Evolutionary conservation across 2,113 vertebrate genomes (phyloP), one percentile per base, ranked within the genome.

Genomic region (Malurus elegans): DNA sequence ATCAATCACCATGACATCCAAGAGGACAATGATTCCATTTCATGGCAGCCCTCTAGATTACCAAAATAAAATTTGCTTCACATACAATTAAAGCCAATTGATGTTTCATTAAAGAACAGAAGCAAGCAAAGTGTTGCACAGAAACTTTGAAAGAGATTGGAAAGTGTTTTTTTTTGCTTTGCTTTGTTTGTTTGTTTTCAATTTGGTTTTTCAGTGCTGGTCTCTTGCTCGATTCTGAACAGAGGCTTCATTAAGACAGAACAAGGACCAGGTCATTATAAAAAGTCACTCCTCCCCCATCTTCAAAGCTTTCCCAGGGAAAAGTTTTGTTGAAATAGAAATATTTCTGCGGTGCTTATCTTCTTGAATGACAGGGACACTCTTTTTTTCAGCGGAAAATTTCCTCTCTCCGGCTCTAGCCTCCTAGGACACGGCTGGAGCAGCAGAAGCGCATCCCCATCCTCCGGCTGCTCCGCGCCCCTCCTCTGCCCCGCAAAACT

Each of bases 381-480:
- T 3, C 38, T 58, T 29, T 8, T 8, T 7, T 19, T 72, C 6
- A 45, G 88, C 34, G 17, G 42, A 21, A 17, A 32, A 7, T 18
- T 11, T 31, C 10, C 7, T 8, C 28, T 40, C 48, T 45, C 17
- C 19, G 8, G n/a, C 8, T 36, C 17, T 4, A 31, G 28, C 4
- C 34, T 34, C 53, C 20, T 6, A 5, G 2, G 14, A 18, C 47
- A 18, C 4, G 4, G 38, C 48, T 3, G n/a, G 16, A 51, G 18
- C 1, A 0, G 13, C 20, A 12, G 12, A 7, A 34, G 10, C 0
- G 14, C 62, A 24, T 29, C 18, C 51, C 28, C 21, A 6, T 8
- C 31, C 60, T 18, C 5, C 25, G 3, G 36, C 10, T 2, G 1
- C 60, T 17, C 50, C 2, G 23, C 26, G 2, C 31, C 24, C 32